Evolutionary conservation across 2,797 vertebrate genomes (phyloP), one percentile per base, ranked within the genome.

Genomic region (Dromococcyx pavoninus): DNA sequence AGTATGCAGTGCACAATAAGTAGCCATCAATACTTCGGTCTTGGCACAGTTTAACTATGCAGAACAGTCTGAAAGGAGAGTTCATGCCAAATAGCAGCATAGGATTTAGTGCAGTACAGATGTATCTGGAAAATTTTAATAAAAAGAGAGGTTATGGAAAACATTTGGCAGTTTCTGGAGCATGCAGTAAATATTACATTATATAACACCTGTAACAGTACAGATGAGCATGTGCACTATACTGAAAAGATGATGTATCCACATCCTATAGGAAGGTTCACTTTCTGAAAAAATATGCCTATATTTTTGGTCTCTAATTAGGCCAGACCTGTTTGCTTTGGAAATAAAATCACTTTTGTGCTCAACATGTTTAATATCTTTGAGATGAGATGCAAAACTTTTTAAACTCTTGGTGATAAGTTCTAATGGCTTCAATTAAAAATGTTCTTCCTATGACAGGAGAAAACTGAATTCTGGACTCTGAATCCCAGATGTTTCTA

Each of bases 1-100:
- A 94, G 50, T 13, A 58, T 77, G 86, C 73, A 3, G n/a, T 41
- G 50, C 79, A 62, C 77, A 74, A 19, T 76, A 89, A 96, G 88
- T 65, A 93, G 86, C 89, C 94, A 95, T 94, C 91, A 91, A 90
- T 94, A 95, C 80, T 91, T 85, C 43, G 76, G 37, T 71, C 83
- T 82, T 96, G 94, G 96, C 90, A 77, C 46, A 69, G 61, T 71
- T 80, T 58, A 74, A 65, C 46, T 51, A 86, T 80, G 88, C 95
- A 94, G 91, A 96, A 21, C 46, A 62, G 46, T 61, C 74, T 92
- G 70, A 93, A 91, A 88, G 83, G 33, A 48, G 5, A 93, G 24
- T 25, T 91, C 53, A 56, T 86, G 88, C 88, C 91, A 94, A 96
- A 94, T 65, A 91, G 60, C 80, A 89, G 86, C 32, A 21, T 0